Evolutionary conservation across 2,888 invertebrate genomes (phyloP).

Genomic region (Escarpia spicata): DNA sequence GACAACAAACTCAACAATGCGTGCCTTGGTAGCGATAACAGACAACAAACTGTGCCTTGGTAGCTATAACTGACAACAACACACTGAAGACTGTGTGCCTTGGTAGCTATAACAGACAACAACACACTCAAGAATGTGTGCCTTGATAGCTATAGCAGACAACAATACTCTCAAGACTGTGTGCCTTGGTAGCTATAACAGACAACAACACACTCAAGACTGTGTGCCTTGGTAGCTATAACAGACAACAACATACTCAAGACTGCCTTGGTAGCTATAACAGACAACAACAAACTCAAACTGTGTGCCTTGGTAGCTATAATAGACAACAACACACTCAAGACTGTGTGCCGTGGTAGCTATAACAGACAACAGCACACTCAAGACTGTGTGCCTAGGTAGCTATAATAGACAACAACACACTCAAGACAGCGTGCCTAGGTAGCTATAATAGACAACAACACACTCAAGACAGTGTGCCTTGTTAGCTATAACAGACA

Average conservation of each 20-base stretch:
- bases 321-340: conserved; percentile 50
- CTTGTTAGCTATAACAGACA: too few species aligned
- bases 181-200: conserved; percentile 49
- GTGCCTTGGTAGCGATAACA: conserved; percentile 26
- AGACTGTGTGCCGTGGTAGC: conserved; percentile 46
- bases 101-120: too few species aligned
- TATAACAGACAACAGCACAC: conserved; percentile 39
- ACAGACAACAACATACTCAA: conserved; percentile 43
- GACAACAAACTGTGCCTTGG: too few species aligned
- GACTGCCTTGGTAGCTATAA: conserved; percentile 21
- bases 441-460: too few species aligned
- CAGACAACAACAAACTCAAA: too few species aligned
- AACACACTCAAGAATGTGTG: conserved; percentile 23
- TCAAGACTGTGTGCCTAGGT: too few species aligned
- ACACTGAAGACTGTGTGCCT: too few species aligned
- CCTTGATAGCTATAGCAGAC: conserved; percentile 50
- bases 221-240: conserved; percentile 48
- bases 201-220: conserved; percentile 47
- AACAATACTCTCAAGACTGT: conserved; percentile 47
- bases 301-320: conserved; percentile 46
- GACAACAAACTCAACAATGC: conserved; percentile 43
- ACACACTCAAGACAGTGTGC: too few species aligned
- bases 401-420: too few species aligned
- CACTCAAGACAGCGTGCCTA: too few species aligned
- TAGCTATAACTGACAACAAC: neutral